phyloP scores from a whole-genome alignment of 2,797 vertebrate species.

The Enteromius paludinosus region DNA sequence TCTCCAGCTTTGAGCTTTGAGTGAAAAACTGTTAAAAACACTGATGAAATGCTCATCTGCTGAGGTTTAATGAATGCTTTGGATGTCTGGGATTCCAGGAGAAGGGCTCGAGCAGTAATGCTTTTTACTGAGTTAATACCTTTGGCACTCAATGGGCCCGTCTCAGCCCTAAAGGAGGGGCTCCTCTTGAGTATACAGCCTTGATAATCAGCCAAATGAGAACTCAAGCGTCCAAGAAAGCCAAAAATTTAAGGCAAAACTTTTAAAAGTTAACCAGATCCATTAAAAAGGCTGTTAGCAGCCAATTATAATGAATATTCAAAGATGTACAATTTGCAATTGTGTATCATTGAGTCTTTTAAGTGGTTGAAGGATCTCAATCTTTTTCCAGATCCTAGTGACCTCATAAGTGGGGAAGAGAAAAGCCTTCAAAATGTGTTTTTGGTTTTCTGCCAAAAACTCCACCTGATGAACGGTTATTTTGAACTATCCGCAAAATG shows the following conservation, averaged over 20 bases:
- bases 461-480: background rate
- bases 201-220: conserved; percentile 21
- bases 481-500: background rate
- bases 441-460: background rate
- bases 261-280: background rate
- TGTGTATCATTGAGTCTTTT: background rate
- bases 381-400: background rate
- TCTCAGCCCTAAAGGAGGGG: conserved; percentile 70
- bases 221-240: background rate
- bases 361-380: background rate
- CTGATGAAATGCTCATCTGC: conserved; percentile 70
- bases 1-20: background rate
- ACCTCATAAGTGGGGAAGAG: conserved; percentile 1
- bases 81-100: conserved; percentile 80
- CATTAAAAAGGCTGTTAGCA: conserved; percentile 6
- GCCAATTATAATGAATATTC: background rate
- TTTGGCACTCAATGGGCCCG: conserved; percentile 48
- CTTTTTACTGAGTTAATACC: conserved; percentile 31
- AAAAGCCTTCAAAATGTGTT: background rate
- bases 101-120: conserved; percentile 60
- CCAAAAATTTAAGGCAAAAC: background rate
- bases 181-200: conserved; percentile 11
- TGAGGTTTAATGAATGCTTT: conserved; percentile 75
- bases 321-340: background rate
- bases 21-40: conserved; percentile 44